Evolutionary conservation across 2,113 vertebrate genomes (phyloP).

Genomic region (Pangasianodon gigas): DNA sequence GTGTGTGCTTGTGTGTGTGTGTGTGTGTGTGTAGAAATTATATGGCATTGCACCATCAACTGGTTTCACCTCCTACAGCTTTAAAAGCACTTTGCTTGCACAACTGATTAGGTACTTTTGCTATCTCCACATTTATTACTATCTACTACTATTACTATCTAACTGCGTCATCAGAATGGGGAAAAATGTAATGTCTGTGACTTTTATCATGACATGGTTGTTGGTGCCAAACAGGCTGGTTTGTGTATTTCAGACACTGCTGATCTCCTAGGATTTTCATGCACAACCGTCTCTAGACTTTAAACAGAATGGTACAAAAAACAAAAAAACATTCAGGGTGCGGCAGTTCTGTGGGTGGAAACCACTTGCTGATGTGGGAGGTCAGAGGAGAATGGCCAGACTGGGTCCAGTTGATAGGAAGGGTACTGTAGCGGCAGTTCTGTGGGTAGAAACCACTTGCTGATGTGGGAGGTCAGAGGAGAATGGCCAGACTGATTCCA

Average conservation of each 20-base stretch:
- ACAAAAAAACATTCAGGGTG: too few species aligned
- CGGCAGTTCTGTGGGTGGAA: too few species aligned
- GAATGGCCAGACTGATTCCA: not conserved
- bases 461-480: not conserved
- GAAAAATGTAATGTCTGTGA: too few species aligned
- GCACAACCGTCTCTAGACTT: not conserved
- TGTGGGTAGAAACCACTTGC: not conserved
- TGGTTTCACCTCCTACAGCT: slow-evolving; percentile 1
- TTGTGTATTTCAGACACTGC: not conserved
- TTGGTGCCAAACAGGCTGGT: not conserved
- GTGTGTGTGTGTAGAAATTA: not conserved
- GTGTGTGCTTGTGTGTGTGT: not conserved
- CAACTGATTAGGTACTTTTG: not conserved
- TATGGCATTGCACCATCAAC: not conserved
- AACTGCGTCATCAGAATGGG: not conserved
- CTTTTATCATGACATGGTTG: too few species aligned
- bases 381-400: not conserved
- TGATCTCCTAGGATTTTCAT: not conserved
- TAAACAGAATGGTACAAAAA: not conserved
- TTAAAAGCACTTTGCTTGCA: not conserved
- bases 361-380: not conserved
- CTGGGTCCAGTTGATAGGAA: not conserved
- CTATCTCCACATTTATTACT: not conserved
- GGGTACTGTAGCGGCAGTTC: not conserved
- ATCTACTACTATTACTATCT: not conserved